Evolutionary conservation across 2,888 invertebrate species (phyloP).

Genomic region (Sinentomon sp.): DNA sequence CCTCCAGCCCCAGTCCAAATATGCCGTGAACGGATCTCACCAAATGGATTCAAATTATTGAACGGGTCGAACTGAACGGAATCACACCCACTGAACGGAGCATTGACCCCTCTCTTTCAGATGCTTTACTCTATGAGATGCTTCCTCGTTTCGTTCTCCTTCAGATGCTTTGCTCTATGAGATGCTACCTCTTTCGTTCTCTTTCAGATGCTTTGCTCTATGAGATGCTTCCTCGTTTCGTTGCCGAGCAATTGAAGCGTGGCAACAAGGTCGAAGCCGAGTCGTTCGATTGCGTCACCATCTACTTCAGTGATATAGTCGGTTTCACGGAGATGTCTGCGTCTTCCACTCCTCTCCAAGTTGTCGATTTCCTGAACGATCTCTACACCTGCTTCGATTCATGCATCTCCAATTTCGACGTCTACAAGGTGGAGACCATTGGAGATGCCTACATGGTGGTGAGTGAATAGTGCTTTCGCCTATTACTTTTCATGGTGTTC

Average conservation of each 20-base stretch:
- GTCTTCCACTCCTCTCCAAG: constrained; percentile 46
- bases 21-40: too few relatives aligned
- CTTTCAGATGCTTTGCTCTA: constrained; percentile 54
- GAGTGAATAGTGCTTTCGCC: too few relatives aligned
- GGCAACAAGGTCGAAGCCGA: constrained; percentile 54
- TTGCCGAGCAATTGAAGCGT: constrained; percentile 47
- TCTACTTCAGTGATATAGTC: constrained; percentile 59
- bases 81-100: too few relatives aligned
- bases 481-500: too few relatives aligned
- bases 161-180: constrained; percentile 52
- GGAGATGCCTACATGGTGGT: constrained; percentile 70
- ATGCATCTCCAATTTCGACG: constrained; percentile 59
- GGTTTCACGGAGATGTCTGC: constrained; percentile 56
- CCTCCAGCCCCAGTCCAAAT: too few relatives aligned
- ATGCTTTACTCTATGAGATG: constrained; percentile 55
- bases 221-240: constrained; percentile 60
- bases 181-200: constrained; percentile 66
- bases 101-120: too few relatives aligned
- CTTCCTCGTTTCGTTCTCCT: constrained; percentile 55
- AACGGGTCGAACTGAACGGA: too few relatives aligned
- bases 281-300: constrained; percentile 50
- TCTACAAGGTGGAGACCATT: constrained; percentile 65
- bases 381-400: constrained; percentile 66
- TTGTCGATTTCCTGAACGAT: constrained; percentile 61
- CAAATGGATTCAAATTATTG: too few relatives aligned